Conservation (phyloP, 2,888 invertebrate species). For the Pomacea canaliculata region DNA sequence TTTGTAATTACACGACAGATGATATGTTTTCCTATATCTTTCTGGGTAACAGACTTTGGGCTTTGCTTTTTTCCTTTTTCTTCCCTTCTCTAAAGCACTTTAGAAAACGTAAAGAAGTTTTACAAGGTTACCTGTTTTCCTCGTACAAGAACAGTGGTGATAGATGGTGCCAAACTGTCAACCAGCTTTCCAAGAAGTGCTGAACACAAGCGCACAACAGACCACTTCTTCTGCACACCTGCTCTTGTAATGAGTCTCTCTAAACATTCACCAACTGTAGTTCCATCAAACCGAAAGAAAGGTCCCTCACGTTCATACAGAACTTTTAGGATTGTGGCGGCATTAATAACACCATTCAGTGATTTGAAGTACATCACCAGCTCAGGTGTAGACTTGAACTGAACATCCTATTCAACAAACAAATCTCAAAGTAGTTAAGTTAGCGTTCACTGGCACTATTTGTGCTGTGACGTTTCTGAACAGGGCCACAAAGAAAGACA, state of each 20-base stretch:
- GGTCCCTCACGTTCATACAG: slow-evolving; percentile 85
- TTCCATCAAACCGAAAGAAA: slow-evolving; percentile 79
- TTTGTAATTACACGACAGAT: too few relatives aligned
- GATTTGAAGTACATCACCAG: slow-evolving; percentile 80
- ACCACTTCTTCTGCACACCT: slow-evolving; percentile 68
- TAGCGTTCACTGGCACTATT: too few relatives aligned
- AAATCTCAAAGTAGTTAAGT: not conserved
- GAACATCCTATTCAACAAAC: slow-evolving; percentile 71
- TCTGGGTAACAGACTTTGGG: too few relatives aligned
- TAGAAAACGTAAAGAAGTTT: not conserved
- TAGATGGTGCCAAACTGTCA: slow-evolving; percentile 97
- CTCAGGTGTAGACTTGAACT: slow-evolving; percentile 79
- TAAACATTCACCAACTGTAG: slow-evolving; percentile 67
- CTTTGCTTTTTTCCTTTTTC: too few relatives aligned
- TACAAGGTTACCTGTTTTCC: slow-evolving; percentile 86
- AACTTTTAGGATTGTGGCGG: slow-evolving; percentile 87
- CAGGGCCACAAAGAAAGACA: not conserved
- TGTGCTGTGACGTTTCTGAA: too few relatives aligned
- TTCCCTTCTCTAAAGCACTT: not conserved
- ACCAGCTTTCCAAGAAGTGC: slow-evolving; percentile 93
- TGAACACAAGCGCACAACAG: slow-evolving; percentile 94
- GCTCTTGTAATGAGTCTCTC: slow-evolving; percentile 70
- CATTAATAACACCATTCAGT: slow-evolving; percentile 81
- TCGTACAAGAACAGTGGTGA: slow-evolving; percentile 96
- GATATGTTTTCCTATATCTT: too few relatives aligned